Evolutionary conservation across 2,888 invertebrate genomes (phyloP).

Genomic region (Caenorhabditis sp.): DNA sequence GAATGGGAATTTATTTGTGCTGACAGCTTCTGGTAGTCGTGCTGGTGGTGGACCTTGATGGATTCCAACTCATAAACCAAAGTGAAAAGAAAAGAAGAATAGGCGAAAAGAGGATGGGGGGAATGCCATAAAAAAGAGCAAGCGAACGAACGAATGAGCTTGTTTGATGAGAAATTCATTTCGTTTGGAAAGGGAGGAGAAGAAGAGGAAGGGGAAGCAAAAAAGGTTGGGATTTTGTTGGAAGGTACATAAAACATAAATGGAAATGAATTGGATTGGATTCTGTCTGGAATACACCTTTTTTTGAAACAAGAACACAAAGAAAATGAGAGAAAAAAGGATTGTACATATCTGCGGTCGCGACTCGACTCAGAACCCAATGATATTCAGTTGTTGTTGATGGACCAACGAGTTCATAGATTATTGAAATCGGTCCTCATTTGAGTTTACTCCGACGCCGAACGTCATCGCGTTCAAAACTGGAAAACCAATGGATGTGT

Average conservation of each 20-base stretch:
- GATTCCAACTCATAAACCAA: conserved; percentile 54
- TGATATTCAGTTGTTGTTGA: conserved; percentile 1
- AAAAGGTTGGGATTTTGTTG: conserved; percentile 7
- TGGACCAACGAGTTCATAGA: conserved; percentile 33
- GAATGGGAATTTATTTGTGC: conserved; percentile 39
- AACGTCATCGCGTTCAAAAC: no score
- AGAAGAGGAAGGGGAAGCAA: not conserved
- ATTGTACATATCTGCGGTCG: not conserved
- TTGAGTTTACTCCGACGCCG: conserved; percentile 3
- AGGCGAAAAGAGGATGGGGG: conserved; percentile 32
- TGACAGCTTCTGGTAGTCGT: conserved; percentile 8
- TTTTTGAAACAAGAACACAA: not conserved
- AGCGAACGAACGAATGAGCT: conserved; percentile 47
- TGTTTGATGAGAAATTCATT: conserved; percentile 44
- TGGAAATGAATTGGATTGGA: conserved; percentile 16
- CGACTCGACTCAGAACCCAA: no score
- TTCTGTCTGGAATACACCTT: not conserved
- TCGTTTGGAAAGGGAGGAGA: not conserved
- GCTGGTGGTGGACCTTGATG: conserved; percentile 50
- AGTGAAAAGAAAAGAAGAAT: conserved; percentile 35
- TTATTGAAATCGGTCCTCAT: conserved; percentile 31
- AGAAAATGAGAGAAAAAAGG: not conserved
- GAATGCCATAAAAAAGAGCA: conserved; percentile 50
- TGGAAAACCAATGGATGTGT: no score
- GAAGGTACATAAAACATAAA: conserved; percentile 19